phyloP scores from a whole-genome alignment of 2,888 invertebrate genomes.

The Dynastes tityus region DNA sequence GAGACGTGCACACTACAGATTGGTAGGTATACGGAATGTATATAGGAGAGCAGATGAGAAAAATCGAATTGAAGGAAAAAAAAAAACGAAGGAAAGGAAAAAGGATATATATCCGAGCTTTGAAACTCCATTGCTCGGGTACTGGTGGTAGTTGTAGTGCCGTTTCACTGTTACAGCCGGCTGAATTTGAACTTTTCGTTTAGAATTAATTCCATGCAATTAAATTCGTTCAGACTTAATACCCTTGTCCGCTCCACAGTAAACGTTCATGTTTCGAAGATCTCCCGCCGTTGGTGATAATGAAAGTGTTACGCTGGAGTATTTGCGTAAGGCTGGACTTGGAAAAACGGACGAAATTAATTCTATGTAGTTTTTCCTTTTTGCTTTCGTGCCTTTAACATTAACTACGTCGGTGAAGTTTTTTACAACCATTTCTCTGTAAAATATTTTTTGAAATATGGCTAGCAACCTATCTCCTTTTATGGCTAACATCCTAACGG shows the following conservation, averaged over 20 bases:
- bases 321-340: background rate
- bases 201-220: slow-evolving; percentile 44
- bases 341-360: background rate
- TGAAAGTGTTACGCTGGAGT: background rate
- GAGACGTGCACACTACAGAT: slow-evolving; percentile 10
- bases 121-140: background rate
- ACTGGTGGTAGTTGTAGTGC: background rate
- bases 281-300: slow-evolving; percentile 18
- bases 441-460: no score
- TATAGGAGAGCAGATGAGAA: background rate
- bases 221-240: slow-evolving; percentile 45
- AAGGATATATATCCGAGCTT: slow-evolving; percentile 2
- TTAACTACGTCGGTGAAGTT: background rate
- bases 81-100: background rate
- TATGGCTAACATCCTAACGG: no score
- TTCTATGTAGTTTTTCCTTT: background rate
- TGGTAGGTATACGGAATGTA: background rate
- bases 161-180: slow-evolving; percentile 11
- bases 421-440: no score
- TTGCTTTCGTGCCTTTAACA: background rate
- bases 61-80: slow-evolving; percentile 10
- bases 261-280: slow-evolving; percentile 32
- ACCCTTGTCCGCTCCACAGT: slow-evolving; percentile 8
- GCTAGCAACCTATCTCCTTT: no score
- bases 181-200: slow-evolving; percentile 34